phyloP scores from a whole-genome alignment of 2,888 invertebrate species.

The Drosophila aldrichi region DNA sequence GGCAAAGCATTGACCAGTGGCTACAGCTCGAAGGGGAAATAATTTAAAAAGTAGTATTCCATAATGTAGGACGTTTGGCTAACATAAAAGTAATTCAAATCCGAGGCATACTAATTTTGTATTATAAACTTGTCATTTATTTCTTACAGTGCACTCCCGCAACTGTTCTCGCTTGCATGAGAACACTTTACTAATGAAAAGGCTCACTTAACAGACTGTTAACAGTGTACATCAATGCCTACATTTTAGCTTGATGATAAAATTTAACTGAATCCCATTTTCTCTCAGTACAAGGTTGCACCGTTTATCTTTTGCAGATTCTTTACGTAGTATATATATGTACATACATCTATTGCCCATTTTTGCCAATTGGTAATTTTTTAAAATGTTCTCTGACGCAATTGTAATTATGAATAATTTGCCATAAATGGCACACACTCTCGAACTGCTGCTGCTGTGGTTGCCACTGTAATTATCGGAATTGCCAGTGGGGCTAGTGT shows the following conservation, averaged over 20 bases:
- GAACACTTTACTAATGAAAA: not conserved
- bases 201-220: not conserved
- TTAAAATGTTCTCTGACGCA: slow-evolving; percentile 48
- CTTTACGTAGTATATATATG: not conserved
- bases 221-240: not conserved
- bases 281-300: slow-evolving; percentile 5
- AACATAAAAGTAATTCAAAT: no score
- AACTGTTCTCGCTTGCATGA: not conserved
- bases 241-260: no score
- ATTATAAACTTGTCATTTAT: not conserved
- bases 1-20: slow-evolving; percentile 7
- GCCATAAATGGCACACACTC: slow-evolving; percentile 66
- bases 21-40: no score
- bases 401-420: slow-evolving; percentile 74
- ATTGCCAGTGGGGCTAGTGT: slow-evolving; percentile 49
- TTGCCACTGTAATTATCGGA: slow-evolving; percentile 63
- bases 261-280: not conserved
- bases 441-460: slow-evolving; percentile 4
- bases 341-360: slow-evolving; percentile 7
- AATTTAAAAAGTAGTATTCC: no score
- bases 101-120: no score
- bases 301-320: not conserved
- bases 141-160: not conserved
- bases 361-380: slow-evolving; percentile 38
- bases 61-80: no score